phyloP scores from a whole-genome alignment of 2,888 invertebrate species.

The Lasius platythorax region DNA sequence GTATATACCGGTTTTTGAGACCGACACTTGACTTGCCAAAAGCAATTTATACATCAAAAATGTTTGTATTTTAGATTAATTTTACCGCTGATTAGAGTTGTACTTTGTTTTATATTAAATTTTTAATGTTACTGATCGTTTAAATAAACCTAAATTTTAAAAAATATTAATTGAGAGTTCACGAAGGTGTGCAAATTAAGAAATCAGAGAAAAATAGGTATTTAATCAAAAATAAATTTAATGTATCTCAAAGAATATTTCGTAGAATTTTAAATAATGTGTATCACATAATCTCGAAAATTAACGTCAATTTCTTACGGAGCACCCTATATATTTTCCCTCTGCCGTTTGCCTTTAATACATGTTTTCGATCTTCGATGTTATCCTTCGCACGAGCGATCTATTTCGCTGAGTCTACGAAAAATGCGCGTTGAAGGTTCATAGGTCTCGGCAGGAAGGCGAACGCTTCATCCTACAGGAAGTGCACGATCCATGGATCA shows the following conservation, averaged over 20 bases:
- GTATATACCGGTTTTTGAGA: not conserved
- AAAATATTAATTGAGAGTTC: not conserved
- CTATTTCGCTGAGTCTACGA: slow-evolving; percentile 7
- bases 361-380: slow-evolving; percentile 8
- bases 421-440: slow-evolving; percentile 8
- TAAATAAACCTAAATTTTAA: not conserved
- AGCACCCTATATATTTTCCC: not conserved
- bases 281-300: not conserved
- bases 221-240: not conserved
- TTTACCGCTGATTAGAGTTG: not conserved
- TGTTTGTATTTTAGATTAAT: not conserved
- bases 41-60: not conserved
- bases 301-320: not conserved
- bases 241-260: not conserved
- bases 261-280: not conserved
- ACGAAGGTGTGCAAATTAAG: not conserved
- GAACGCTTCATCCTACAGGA: slow-evolving; percentile 33
- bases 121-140: not conserved
- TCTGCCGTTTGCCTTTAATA: not conserved
- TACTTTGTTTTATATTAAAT: not conserved
- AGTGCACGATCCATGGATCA: slow-evolving; percentile 68
- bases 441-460: slow-evolving; percentile 41
- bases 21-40: not conserved
- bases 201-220: not conserved
- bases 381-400: slow-evolving; percentile 14